Evolutionary conservation across 2,888 invertebrate species (phyloP).

Genomic region (Parelbella ahira): DNA sequence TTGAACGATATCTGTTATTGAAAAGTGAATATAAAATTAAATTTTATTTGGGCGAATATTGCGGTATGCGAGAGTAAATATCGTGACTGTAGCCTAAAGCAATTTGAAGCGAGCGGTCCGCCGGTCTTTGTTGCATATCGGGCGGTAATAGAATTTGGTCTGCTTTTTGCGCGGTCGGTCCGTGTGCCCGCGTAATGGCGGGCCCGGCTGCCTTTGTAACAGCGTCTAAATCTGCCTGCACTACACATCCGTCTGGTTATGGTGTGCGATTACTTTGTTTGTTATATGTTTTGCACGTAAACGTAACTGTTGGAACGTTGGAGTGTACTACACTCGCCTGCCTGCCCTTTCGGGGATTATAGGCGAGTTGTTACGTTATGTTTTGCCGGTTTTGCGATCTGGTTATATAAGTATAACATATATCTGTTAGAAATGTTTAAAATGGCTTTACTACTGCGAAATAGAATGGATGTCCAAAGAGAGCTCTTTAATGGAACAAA

Average conservation of each 20-base stretch:
- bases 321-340: too few relatives aligned
- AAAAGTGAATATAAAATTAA: slow-evolving; percentile 47
- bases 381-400: too few relatives aligned
- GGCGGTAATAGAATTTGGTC: slow-evolving; percentile 78
- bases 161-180: slow-evolving; percentile 74
- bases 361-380: too few relatives aligned
- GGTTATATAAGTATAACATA: too few relatives aligned
- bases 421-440: too few relatives aligned
- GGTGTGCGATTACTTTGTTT: slow-evolving; percentile 33
- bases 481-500: too few relatives aligned
- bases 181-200: slow-evolving; percentile 64
- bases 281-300: too few relatives aligned
- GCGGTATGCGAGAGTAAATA: slow-evolving; percentile 65
- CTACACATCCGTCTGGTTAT: slow-evolving; percentile 51
- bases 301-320: too few relatives aligned
- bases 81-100: slow-evolving; percentile 75
- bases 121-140: slow-evolving; percentile 80
- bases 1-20: slow-evolving; percentile 28
- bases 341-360: too few relatives aligned
- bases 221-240: slow-evolving; percentile 70
- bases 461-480: too few relatives aligned
- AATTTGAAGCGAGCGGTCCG: slow-evolving; percentile 70
- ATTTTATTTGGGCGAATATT: slow-evolving; percentile 60
- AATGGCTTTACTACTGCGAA: too few relatives aligned
- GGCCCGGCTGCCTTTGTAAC: slow-evolving; percentile 74